Evolutionary conservation across 2,113 vertebrate genomes (phyloP).

Genomic region (Polypterus senegalus): DNA sequence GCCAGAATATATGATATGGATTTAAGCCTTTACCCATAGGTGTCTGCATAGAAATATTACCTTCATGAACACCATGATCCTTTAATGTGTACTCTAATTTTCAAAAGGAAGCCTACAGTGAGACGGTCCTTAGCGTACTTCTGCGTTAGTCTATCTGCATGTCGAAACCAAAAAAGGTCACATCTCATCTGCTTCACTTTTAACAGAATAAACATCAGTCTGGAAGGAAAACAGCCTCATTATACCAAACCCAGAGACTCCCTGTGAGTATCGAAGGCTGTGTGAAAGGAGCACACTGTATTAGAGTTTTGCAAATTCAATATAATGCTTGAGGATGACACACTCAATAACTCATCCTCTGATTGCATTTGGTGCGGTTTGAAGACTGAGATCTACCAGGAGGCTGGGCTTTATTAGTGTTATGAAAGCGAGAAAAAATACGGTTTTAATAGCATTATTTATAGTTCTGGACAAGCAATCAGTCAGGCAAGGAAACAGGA

Average conservation of each 20-base stretch:
- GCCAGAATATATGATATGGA: too few species aligned
- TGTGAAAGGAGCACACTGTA: not conserved
- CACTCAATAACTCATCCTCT: slow-evolving; percentile 37
- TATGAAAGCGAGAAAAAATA: not conserved
- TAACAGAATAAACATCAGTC: not conserved
- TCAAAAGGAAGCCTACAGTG: too few species aligned
- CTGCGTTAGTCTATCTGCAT: too few species aligned
- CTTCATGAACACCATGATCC: too few species aligned
- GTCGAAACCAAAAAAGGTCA: too few species aligned
- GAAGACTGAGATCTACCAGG: slow-evolving; percentile 29
- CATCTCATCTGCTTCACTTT: not conserved
- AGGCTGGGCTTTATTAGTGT: slow-evolving; percentile 15
- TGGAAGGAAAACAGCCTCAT: not conserved
- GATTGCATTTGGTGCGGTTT: slow-evolving; percentile 27
- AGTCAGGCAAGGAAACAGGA: too few species aligned
- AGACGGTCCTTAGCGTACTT: too few species aligned
- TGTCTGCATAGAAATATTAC: too few species aligned
- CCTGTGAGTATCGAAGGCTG: not conserved
- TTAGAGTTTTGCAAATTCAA: slow-evolving; percentile 33
- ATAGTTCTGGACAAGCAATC: too few species aligned
- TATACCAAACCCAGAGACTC: not conserved
- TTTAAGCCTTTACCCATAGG: too few species aligned
- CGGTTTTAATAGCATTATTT: too few species aligned
- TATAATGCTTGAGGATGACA: slow-evolving; percentile 35
- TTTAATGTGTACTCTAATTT: too few species aligned